Percentiles rank a stretch among this genome's conserved stretches.
Evolutionary conservation across 2,113 vertebrate genomes (phyloP).

Genomic region (Epinephelus cyanopodus): DNA sequence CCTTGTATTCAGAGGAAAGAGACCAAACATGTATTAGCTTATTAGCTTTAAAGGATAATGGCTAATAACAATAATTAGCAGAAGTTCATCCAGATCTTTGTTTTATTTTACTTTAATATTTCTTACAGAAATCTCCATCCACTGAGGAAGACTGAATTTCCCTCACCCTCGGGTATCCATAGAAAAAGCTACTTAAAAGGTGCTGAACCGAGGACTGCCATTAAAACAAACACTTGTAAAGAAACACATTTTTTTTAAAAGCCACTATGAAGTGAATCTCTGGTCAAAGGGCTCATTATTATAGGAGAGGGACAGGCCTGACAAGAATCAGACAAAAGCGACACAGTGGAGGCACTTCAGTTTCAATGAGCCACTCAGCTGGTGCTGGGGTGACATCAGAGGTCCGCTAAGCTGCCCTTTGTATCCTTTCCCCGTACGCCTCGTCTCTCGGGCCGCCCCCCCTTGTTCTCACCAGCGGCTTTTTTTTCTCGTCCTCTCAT

Average conservation of each 20-base stretch:
- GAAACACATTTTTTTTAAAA: background rate
- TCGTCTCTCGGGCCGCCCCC: conserved; percentile 69
- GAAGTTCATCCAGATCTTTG: background rate
- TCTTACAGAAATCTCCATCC: background rate
- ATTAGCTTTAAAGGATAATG: conserved; percentile 55
- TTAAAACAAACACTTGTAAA: conserved; percentile 57
- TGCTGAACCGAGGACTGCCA: conserved; percentile 3
- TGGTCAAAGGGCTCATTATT: conserved; percentile 70
- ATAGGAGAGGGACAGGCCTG: conserved; percentile 32
- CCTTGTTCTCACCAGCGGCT: conserved; percentile 78
- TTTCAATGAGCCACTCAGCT: conserved; percentile 54
- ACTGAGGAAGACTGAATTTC: background rate
- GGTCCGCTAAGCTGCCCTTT: conserved; percentile 73
- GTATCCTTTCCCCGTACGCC: conserved; percentile 46
- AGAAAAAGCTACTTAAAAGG: conserved; percentile 13
- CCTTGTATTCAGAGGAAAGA: conserved; percentile 29
- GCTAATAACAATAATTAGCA: conserved; percentile 34
- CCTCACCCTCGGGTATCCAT: background rate
- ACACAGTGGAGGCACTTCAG: conserved; percentile 55
- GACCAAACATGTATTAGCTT: conserved; percentile 47
- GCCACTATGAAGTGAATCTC: conserved; percentile 56
- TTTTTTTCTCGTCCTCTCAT: conserved; percentile 79
- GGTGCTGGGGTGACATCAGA: conserved; percentile 70
- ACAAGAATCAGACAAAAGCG: conserved; percentile 65
- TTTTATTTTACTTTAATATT: background rate